Conservation (phyloP, 2,797 vertebrate genomes). For the Protosalanx chinensis region DNA sequence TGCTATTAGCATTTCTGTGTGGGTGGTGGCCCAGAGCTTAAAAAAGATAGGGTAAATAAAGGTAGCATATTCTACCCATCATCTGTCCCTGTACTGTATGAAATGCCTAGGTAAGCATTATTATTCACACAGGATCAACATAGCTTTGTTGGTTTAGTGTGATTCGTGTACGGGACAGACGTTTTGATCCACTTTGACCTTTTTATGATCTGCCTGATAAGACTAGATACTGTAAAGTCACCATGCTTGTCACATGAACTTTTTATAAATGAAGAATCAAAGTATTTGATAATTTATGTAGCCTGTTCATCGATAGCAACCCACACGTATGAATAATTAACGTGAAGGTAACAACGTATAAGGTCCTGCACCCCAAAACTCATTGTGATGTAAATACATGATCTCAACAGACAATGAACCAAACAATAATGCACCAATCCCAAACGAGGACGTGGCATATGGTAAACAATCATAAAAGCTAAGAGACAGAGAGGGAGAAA, state of each 20-base stretch:
- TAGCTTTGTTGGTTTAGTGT: background rate
- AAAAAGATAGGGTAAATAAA: constrained; percentile 74
- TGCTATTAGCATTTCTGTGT: constrained; percentile 79
- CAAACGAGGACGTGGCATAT: constrained; percentile 43
- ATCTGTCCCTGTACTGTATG: constrained; percentile 42
- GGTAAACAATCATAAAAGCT: constrained; percentile 56
- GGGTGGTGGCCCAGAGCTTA: constrained; percentile 66
- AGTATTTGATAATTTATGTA: background rate
- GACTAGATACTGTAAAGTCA: too few relatives aligned
- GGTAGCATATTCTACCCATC: constrained; percentile 55
- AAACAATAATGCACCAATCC: constrained; percentile 22
- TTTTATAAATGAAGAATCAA: background rate
- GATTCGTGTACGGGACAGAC: background rate
- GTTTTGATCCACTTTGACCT: background rate
- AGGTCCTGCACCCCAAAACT: background rate
- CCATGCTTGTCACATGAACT: too few relatives aligned
- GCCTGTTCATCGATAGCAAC: background rate
- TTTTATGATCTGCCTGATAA: background rate
- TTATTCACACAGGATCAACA: constrained; percentile 34
- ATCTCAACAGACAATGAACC: background rate
- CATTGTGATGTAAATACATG: background rate
- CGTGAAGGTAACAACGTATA: background rate
- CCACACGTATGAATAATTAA: background rate
- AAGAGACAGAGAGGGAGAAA: constrained; percentile 33
- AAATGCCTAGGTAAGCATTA: constrained; percentile 66